Evolutionary conservation across 1,140 invertebrate species (phyloP), one percentile per base, ranked within the genome.

Genomic region (Dryas iulia): DNA sequence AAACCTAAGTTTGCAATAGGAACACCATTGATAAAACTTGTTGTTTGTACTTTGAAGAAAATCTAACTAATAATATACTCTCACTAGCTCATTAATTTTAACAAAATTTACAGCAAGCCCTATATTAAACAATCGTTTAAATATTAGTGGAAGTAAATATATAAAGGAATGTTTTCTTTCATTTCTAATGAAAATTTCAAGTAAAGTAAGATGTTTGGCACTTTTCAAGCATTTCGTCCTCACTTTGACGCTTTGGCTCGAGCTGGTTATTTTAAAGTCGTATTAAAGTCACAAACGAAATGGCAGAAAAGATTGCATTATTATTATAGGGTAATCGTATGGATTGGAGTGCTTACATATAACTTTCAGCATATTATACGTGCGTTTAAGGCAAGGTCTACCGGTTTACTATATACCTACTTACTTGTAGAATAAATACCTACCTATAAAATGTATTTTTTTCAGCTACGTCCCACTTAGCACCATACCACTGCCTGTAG

Each of bases 281-380:
- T 83, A 21, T 71, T 66, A 2, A 76, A 71, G 24, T 25, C 72
- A 3, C 28, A 65, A 10, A 73, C 31, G 4, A 39, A 53, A 18
- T 14, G 24, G 23, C 82, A 76, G 63, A 57, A 53, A 30, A 58
- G 7, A 10, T 66, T 84, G 6, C 82, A 89, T 59, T 70, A 75
- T 30, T 61, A 12, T 10, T 87, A 83, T 66, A 71, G 84, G 7
- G 18, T 69, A 25, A 39, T 84, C 7, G 59, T 81, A 10, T 84
- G 74, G 70, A 57, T 76, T 65, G 28, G 78, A 31, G 76, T 88
- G 4, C 11, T 84, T 18, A 63, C 59, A 7, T 89, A 86, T 65
- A 89, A 87, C 59, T 21, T 84, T 5, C 83, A 86, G 61, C 83
- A 86, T 72, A 47, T 87, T 10, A 76, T 84, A 39, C 62, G 73